Base-by-base conservation (phyloP, 53 echinoderm and acorn worm genomes). In the Henricia sp. region DNA sequence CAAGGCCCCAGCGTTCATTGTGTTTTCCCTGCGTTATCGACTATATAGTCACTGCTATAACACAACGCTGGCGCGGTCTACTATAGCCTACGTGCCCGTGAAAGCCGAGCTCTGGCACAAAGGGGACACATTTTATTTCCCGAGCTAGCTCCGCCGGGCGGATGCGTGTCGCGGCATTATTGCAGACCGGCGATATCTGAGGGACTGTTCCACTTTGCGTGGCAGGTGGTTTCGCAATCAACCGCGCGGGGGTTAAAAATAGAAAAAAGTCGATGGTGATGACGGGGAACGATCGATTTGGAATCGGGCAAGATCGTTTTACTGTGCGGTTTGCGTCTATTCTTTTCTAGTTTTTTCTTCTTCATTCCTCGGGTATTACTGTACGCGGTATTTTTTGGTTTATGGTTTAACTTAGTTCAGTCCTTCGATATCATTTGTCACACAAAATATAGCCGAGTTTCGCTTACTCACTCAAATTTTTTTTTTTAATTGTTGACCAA, bases 121-220 rank as follows among this genome's bases (percentile, higher is more conserved):
- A 85, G 71, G 84, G 85, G 85, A 85, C 85, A 65, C 85, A 85
- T 85, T 85, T 85, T 85, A 85, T 85, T 85, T 85, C 85, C 74
- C 85, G 26, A 33, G 41, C 73, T 11, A 72, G 85, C 85, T 50
- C 64, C 50, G 72, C 50, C 64, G 56, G 65, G 85, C 85, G 85
- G 85, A 85, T 85, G 85, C 85, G 72, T 72, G 85, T 63, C 73
- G 85, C 85, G 73, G 72, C 72, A 73, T 85, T 85, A 85, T 85
- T 85, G 73, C 72, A 85, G 85, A 44, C 85, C 73, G 80, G 38
- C 63, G 35, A 73, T 17, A 32, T 12, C 43, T 5, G 14, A 52
- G 48, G 80, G 80, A 62, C 62, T 50, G 80, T 80, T 63, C 80
- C 80, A 80, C 33, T 80, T 46, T 44, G 26, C 80, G 63, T 44